phyloP scores from a whole-genome alignment of 2,113 vertebrate genomes.

The Platichthys flesus region DNA sequence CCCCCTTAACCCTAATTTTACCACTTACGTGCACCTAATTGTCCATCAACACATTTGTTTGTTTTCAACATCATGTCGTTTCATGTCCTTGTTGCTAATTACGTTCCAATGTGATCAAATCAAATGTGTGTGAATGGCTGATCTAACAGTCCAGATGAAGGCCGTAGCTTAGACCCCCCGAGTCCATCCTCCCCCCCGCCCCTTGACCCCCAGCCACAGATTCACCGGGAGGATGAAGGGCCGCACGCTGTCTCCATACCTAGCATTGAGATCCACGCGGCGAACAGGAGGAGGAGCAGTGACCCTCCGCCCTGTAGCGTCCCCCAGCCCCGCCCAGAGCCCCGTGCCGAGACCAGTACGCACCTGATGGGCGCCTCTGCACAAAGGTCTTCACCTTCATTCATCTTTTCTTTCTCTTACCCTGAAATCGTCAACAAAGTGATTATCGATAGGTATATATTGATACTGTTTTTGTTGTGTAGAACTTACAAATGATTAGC shows the following conservation, averaged over 20 bases:
- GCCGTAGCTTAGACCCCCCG: conserved; percentile 53
- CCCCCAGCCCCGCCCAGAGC: conserved; percentile 32
- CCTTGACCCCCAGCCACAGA: conserved; percentile 46
- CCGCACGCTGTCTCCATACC: conserved; percentile 18
- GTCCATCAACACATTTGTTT: background rate
- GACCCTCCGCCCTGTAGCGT: conserved; percentile 49
- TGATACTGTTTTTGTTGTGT: background rate
- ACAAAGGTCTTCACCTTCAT: conserved; percentile 62
- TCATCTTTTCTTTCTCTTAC: background rate
- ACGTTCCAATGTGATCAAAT: background rate
- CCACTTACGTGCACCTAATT: background rate
- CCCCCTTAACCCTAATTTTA: background rate
- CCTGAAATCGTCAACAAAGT: background rate
- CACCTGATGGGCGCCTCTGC: conserved; percentile 55
- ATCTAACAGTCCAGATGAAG: conserved; percentile 50
- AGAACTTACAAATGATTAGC: too few relatives aligned
- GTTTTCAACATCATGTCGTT: background rate
- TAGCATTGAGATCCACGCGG: conserved; percentile 34
- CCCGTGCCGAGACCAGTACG: conserved; percentile 28
- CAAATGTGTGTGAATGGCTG: conserved; percentile 5
- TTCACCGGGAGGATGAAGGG: conserved; percentile 39
- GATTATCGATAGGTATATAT: background rate
- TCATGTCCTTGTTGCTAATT: conserved; percentile 11
- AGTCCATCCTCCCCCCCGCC: conserved; percentile 17
- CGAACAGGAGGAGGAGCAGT: conserved; percentile 61